Percentiles rank a stretch among this genome's conserved stretches.
Evolutionary conservation across 2,113 vertebrate genomes (phyloP).

Genomic region (Neofelis nebulosa): DNA sequence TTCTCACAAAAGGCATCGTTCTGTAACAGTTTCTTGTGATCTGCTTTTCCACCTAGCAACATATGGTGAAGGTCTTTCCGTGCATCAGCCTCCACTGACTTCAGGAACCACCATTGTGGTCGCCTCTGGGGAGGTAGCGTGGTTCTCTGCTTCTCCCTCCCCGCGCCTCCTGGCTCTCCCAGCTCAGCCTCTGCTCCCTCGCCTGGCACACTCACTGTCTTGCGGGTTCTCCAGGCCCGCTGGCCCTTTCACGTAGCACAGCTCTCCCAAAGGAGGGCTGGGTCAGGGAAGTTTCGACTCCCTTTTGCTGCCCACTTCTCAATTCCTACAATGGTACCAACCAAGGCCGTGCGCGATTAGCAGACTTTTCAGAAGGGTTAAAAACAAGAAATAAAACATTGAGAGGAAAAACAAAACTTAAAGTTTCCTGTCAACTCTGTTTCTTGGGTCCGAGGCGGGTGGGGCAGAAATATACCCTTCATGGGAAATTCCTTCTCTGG

Average conservation of each 20-base stretch:
- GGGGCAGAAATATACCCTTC: no score
- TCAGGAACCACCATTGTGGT: background rate
- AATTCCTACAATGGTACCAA: background rate
- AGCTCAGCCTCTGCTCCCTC: background rate
- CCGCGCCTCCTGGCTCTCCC: background rate
- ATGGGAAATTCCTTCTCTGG: background rate
- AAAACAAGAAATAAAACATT: background rate
- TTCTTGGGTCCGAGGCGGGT: background rate
- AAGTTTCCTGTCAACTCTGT: background rate
- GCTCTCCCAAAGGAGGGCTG: background rate
- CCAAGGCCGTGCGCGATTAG: background rate
- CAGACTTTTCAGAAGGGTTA: slow-evolving; percentile 9
- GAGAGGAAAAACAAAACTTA: background rate
- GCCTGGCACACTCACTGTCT: background rate
- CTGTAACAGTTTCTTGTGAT: background rate
- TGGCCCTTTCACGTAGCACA: accelerated
- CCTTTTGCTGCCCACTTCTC: background rate
- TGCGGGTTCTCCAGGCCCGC: background rate
- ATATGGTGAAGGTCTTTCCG: background rate
- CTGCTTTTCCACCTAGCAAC: background rate
- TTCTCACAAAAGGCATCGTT: background rate
- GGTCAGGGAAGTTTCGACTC: background rate
- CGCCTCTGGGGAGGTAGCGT: background rate
- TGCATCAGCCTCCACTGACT: background rate
- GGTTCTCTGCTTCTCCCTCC: background rate